Evolutionary conservation across 2,113 vertebrate genomes (phyloP).

Genomic region (Manacus vitellinus): DNA sequence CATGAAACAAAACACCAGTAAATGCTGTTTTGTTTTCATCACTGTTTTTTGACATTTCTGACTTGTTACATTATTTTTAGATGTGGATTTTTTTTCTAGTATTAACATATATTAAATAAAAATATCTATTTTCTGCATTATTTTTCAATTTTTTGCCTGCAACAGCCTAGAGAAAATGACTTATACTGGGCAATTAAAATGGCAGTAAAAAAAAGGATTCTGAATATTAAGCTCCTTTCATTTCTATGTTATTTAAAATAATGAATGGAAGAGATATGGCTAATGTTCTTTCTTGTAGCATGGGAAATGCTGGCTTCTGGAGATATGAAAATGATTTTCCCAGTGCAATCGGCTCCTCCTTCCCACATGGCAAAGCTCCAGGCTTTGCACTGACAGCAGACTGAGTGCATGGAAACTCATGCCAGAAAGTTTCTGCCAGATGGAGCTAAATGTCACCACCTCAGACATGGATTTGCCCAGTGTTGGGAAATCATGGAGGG

Average conservation of each 20-base stretch:
- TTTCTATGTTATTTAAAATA: background rate
- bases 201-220: background rate
- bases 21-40: background rate
- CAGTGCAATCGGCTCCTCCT: background rate
- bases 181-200: background rate
- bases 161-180: background rate
- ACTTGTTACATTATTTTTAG: background rate
- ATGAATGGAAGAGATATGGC: background rate
- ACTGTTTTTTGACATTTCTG: background rate
- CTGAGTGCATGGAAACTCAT: background rate
- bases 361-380: constrained; percentile 13
- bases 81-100: background rate
- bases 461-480: background rate
- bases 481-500: background rate
- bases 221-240: background rate
- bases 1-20: background rate
- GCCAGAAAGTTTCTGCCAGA: background rate
- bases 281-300: background rate
- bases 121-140: background rate
- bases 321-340: constrained; percentile 16
- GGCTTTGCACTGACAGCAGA: background rate
- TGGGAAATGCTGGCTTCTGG: constrained; percentile 18
- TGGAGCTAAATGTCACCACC: background rate
- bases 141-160: background rate
- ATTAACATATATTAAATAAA: background rate